Evolutionary conservation across 2,888 invertebrate genomes (phyloP).

Genomic region (Julus scandinavius): DNA sequence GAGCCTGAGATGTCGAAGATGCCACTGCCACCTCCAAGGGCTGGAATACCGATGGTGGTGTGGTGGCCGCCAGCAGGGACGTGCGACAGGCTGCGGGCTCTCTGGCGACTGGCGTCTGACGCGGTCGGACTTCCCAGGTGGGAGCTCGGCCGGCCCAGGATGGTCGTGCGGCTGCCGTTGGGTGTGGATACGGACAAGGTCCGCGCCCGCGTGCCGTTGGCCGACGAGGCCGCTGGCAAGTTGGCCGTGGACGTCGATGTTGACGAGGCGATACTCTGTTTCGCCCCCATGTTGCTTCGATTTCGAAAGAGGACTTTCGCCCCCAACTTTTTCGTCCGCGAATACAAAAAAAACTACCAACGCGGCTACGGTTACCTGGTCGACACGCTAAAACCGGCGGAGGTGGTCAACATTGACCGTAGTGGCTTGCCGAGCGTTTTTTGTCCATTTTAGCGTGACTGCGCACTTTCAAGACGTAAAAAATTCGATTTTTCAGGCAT

Average conservation of each 20-base stretch:
- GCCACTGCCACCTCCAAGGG: slow-evolving; percentile 45
- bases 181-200: slow-evolving; percentile 17
- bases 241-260: background rate
- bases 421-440: background rate
- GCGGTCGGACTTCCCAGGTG: background rate
- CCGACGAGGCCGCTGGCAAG: slow-evolving; percentile 15
- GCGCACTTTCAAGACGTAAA: background rate
- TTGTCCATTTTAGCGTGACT: background rate
- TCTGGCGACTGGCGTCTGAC: slow-evolving; percentile 70
- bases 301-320: background rate
- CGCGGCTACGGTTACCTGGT: background rate
- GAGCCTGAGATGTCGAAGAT: slow-evolving; percentile 53
- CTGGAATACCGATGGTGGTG: slow-evolving; percentile 60
- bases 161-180: background rate
- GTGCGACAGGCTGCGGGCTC: slow-evolving; percentile 84
- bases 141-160: background rate
- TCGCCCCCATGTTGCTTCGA: slow-evolving; percentile 3
- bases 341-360: too few species aligned
- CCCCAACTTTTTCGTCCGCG: background rate
- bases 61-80: slow-evolving; percentile 80
- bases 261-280: background rate
- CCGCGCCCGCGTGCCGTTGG: background rate
- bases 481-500: background rate
- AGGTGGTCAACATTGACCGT: background rate
- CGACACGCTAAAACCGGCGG: background rate